Percentiles rank a stretch among this genome's conserved stretches.
Evolutionary conservation across 2,888 invertebrate species (phyloP).

Genomic region (Mayetiola destructor): DNA sequence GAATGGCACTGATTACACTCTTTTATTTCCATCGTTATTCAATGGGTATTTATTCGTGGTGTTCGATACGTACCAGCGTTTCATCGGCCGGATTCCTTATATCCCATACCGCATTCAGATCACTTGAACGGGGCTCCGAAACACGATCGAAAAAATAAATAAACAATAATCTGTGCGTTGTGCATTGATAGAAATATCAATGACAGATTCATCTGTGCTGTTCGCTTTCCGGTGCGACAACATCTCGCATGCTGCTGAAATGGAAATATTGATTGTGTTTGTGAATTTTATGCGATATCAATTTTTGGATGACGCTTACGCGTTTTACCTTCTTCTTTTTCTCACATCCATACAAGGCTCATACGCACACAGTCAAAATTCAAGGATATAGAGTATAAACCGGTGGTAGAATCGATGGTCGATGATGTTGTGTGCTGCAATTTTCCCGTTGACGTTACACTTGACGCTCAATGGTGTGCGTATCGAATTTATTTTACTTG

Average conservation of each 20-base stretch:
- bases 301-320: slow-evolving; percentile 3
- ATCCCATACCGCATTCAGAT: background rate
- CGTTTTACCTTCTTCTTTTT: slow-evolving; percentile 4
- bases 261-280: slow-evolving; percentile 1
- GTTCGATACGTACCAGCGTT: background rate
- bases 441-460: background rate
- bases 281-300: background rate
- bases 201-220: background rate
- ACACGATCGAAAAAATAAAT: too few relatives aligned
- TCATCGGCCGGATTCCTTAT: background rate
- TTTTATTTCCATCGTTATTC: background rate
- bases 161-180: background rate
- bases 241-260: background rate
- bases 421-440: slow-evolving; percentile 1
- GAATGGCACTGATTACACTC: background rate
- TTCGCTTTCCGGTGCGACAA: background rate
- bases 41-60: background rate
- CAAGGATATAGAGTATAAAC: too few relatives aligned
- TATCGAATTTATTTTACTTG: background rate
- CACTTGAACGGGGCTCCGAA: background rate
- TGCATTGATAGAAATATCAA: background rate
- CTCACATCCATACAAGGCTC: background rate
- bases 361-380: background rate
- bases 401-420: too few relatives aligned
- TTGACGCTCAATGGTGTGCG: background rate